phyloP scores from a whole-genome alignment of 2,797 vertebrate species.

The Harpagifer antarcticus region DNA sequence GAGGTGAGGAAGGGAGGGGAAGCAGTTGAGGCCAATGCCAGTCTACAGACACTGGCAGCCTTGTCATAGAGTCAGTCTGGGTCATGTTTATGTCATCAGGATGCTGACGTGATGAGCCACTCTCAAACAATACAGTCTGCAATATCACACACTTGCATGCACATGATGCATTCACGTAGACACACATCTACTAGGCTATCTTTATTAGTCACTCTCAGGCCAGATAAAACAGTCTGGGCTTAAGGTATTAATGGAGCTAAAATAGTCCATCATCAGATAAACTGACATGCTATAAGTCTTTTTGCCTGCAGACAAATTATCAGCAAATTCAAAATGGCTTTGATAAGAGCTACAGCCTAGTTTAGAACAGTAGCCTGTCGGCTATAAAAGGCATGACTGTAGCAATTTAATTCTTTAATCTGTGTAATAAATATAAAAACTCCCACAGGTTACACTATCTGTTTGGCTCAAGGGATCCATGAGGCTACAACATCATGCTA shows the following conservation, averaged over 20 bases:
- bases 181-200: constrained; percentile 27
- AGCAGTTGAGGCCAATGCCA: constrained; percentile 11
- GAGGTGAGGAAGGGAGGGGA: constrained; percentile 3
- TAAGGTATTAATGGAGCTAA: constrained; percentile 69
- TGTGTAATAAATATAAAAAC: constrained; percentile 72
- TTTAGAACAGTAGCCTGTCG: constrained; percentile 46
- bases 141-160: constrained; percentile 35
- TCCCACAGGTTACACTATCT: constrained; percentile 62
- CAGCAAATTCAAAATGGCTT: constrained; percentile 55
- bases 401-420: constrained; percentile 72
- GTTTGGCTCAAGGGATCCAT: constrained; percentile 56
- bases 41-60: constrained; percentile 26
- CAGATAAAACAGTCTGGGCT: constrained; percentile 65
- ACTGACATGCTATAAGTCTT: constrained; percentile 46
- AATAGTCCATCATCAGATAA: constrained; percentile 72
- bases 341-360: constrained; percentile 43
- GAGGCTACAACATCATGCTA: constrained; percentile 65
- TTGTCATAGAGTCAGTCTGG: constrained; percentile 43
- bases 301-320: constrained; percentile 33
- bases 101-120: constrained; percentile 54
- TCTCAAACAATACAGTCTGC: constrained; percentile 41
- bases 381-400: constrained; percentile 46
- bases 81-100: constrained; percentile 46
- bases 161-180: constrained; percentile 17
- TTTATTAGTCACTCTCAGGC: constrained; percentile 54